phyloP scores from a whole-genome alignment of 2,888 invertebrate species.

The Stenodema calcarata region DNA sequence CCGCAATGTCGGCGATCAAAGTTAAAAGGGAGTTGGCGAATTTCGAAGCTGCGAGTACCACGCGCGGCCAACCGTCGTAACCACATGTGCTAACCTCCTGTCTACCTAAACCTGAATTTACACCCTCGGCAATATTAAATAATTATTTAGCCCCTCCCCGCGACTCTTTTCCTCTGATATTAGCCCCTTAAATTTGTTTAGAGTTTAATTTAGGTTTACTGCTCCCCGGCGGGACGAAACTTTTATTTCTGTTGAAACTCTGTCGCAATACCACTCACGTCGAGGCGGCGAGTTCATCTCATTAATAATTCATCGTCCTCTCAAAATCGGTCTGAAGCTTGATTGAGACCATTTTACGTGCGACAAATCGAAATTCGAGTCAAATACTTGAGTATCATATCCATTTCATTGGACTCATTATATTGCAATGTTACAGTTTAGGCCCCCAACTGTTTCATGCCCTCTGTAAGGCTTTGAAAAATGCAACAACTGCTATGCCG shows the following conservation, averaged over 20 bases:
- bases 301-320: not conserved
- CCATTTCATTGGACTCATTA: too few relatives aligned
- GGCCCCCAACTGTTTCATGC: too few relatives aligned
- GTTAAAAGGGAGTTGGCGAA: not conserved
- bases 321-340: not conserved
- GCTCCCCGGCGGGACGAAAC: not conserved
- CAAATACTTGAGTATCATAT: too few relatives aligned
- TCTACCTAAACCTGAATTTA: not conserved
- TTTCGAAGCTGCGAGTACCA: not conserved
- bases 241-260: not conserved
- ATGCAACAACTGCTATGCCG: too few relatives aligned
- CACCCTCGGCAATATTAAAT: not conserved
- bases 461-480: too few relatives aligned
- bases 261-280: too few relatives aligned
- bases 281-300: not conserved
- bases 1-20: not conserved
- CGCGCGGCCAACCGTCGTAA: not conserved
- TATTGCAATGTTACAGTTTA: too few relatives aligned
- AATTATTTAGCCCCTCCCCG: not conserved
- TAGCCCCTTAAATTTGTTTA: not conserved
- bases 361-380: too few relatives aligned
- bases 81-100: not conserved
- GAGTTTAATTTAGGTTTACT: conserved; percentile 6
- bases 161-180: not conserved
- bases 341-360: too few relatives aligned